These are phyloP conservation scores for Pogonognathellus flavescens DNA, from an alignment of 1,140 invertebrate species.

Conservation along the genomic window DNA sequence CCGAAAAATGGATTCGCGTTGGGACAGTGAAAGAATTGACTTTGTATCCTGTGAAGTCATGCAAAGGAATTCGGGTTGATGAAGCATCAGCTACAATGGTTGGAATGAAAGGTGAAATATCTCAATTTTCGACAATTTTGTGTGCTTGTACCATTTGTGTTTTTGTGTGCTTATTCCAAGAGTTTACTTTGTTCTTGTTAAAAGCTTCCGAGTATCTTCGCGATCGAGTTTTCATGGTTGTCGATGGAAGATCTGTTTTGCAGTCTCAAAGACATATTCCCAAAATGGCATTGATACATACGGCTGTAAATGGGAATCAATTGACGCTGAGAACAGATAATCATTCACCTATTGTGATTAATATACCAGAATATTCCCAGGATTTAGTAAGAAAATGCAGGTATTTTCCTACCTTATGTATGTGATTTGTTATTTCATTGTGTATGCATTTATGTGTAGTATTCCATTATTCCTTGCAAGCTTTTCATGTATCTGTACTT, in stretches of 20 bases:
- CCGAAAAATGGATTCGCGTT: constrained; percentile 60
- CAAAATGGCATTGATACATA: constrained; percentile 61
- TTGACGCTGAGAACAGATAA: constrained; percentile 56
- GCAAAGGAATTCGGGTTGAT: constrained; percentile 56
- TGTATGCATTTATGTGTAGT: too few relatives aligned
- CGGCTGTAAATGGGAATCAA: constrained; percentile 56
- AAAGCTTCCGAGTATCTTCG: constrained; percentile 57
- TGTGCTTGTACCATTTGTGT: too few relatives aligned
- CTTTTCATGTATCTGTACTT: too few relatives aligned
- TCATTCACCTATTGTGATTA: constrained; percentile 22
- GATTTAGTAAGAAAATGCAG: constrained; percentile 55
- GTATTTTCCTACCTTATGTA: too few relatives aligned
- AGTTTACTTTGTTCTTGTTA: too few relatives aligned
- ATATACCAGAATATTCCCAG: constrained; percentile 56
- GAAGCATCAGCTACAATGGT: constrained; percentile 59
- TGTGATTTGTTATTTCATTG: too few relatives aligned
- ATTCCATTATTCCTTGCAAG: too few relatives aligned
- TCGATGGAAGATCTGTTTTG: constrained; percentile 50
- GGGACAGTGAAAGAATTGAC: constrained; percentile 59
- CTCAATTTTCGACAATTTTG: too few relatives aligned
- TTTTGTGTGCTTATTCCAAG: too few relatives aligned
- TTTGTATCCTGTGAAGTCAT: constrained; percentile 63
- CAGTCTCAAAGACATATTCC: constrained; percentile 64
- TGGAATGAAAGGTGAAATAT: constrained; percentile 59
- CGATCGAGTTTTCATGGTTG: constrained; percentile 65